A percentile compares a stretch with the other conserved stretches of the same genome.
These are phyloP conservation scores for Mormyrus lacerda DNA, from an alignment of 2,113 vertebrate genomes.

Conservation along the genomic window DNA sequence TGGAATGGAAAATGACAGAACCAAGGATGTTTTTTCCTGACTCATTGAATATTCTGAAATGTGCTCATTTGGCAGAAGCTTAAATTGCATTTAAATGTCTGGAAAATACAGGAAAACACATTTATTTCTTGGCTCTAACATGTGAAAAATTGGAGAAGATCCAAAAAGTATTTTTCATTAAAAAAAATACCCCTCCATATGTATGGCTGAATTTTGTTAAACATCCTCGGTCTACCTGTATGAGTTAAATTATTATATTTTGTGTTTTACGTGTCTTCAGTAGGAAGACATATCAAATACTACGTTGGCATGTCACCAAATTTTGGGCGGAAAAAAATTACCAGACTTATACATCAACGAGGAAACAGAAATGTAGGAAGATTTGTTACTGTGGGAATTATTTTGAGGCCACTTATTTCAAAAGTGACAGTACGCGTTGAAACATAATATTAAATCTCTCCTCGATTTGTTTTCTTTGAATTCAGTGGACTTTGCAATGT, in stretches of 20 bases:
- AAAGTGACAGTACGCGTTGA: constrained; percentile 33
- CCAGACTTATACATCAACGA: not conserved
- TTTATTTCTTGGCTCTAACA: not conserved
- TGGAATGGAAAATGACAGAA: not conserved
- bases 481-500: constrained; percentile 36
- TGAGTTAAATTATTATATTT: not conserved
- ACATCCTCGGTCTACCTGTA: not conserved
- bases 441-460: constrained; percentile 36
- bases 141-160: not conserved
- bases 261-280: not conserved
- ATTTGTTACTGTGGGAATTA: constrained; percentile 31
- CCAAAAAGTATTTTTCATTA: not conserved
- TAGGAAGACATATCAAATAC: not conserved
- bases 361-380: not conserved
- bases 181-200: not conserved
- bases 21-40: not conserved
- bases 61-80: not conserved
- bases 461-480: constrained; percentile 18
- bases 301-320: not conserved
- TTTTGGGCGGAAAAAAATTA: not conserved
- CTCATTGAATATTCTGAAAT: not conserved
- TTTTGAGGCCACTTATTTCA: constrained; percentile 32
- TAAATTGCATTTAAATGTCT: not conserved
- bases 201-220: not conserved
- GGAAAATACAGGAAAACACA: not conserved